Percentiles rank a stretch among this genome's conserved stretches.
Evolutionary conservation across 1,140 invertebrate species (phyloP).

Genomic region (Drosophila chauvacae): DNA sequence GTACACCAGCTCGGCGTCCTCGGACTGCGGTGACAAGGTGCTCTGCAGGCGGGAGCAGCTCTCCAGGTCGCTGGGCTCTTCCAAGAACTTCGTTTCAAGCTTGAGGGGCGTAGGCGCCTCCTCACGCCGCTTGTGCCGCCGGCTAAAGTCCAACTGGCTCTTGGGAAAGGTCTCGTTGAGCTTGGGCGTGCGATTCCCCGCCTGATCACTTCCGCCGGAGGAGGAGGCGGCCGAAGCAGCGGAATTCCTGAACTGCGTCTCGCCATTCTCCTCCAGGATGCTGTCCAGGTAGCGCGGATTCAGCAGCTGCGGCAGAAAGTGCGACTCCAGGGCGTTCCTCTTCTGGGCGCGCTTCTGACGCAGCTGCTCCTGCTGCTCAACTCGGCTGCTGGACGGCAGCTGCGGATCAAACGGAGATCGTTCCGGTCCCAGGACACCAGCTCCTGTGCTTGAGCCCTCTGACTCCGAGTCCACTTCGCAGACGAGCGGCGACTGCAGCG

Average conservation of each 20-base stretch:
- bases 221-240: constrained; percentile 1
- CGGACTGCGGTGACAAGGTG: constrained; percentile 62
- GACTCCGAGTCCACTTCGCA: constrained; percentile 74
- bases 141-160: constrained; percentile 74
- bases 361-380: constrained; percentile 73
- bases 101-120: constrained; percentile 63
- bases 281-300: constrained; percentile 87
- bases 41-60: constrained; percentile 66
- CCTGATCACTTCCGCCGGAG: constrained; percentile 12
- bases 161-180: constrained; percentile 69
- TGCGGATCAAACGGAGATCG: constrained; percentile 42
- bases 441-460: constrained; percentile 27
- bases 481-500: constrained; percentile 61
- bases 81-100: constrained; percentile 75
- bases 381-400: constrained; percentile 51
- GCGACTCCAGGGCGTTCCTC: constrained; percentile 85
- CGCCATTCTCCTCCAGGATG: constrained; percentile 87
- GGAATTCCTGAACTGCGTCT: constrained; percentile 79
- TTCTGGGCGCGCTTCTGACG: constrained; percentile 84
- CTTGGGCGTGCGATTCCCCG: constrained; percentile 39
- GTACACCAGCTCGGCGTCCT: constrained; percentile 77
- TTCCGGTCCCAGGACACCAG: constrained; percentile 10
- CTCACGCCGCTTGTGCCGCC: constrained; percentile 65
- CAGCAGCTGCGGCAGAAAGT: constrained; percentile 86
- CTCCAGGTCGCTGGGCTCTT: constrained; percentile 66